Percentiles rank a stretch among this genome's conserved stretches.
phyloP scores from a whole-genome alignment of 2,888 invertebrate species.

The Perizoma flavofasciatum region DNA sequence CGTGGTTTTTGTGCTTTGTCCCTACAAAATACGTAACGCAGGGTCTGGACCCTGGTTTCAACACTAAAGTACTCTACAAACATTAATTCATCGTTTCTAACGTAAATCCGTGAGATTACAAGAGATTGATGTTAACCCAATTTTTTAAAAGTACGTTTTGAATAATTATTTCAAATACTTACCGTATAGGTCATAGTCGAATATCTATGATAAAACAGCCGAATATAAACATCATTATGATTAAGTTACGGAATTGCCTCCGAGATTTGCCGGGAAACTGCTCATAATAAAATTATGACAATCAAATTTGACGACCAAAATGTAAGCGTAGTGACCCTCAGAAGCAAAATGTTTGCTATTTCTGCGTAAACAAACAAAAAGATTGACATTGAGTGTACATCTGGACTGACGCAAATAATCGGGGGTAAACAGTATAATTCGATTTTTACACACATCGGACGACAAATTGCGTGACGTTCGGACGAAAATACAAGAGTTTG shows the following conservation, averaged over 20 bases:
- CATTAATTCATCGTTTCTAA: slow-evolving; percentile 18
- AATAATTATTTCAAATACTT: neutral
- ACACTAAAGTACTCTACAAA: slow-evolving; percentile 23
- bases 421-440: slow-evolving; percentile 80
- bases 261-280: slow-evolving; percentile 49
- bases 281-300: slow-evolving; percentile 70
- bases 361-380: slow-evolving; percentile 80
- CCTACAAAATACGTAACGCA: slow-evolving; percentile 22
- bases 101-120: slow-evolving; percentile 10
- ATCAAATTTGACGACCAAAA: slow-evolving; percentile 72
- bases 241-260: slow-evolving; percentile 51
- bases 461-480: slow-evolving; percentile 68
- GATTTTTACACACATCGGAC: slow-evolving; percentile 69
- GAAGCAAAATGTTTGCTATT: slow-evolving; percentile 73
- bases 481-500: slow-evolving; percentile 34
- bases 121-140: slow-evolving; percentile 1
- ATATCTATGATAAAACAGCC: slow-evolving; percentile 13
- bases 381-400: slow-evolving; percentile 82
- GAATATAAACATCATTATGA: slow-evolving; percentile 39
- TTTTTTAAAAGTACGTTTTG: no score
- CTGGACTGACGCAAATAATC: slow-evolving; percentile 81
- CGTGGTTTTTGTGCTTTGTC: slow-evolving; percentile 62
- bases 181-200: neutral
- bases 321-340: slow-evolving; percentile 71
- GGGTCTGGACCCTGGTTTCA: slow-evolving; percentile 20